phyloP scores from a whole-genome alignment of 2,797 vertebrate genomes.

The Falco concolor region DNA sequence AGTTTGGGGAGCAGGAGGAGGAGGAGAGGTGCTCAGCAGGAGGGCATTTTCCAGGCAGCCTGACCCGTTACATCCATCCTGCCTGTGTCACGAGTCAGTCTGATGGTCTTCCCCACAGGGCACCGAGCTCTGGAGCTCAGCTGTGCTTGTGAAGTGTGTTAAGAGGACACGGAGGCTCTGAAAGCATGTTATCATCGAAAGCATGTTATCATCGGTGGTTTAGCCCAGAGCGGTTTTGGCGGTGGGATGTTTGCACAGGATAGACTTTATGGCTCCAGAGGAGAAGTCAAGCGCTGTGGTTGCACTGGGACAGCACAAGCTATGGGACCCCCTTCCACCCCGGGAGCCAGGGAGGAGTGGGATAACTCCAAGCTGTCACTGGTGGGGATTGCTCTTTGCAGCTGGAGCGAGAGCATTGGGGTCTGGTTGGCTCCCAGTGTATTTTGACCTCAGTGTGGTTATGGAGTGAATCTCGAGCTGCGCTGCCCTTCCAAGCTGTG shows the following conservation, averaged over 20 bases:
- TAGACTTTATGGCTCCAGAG: not conserved
- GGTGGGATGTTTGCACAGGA: not conserved
- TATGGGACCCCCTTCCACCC: not conserved
- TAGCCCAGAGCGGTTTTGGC: not conserved
- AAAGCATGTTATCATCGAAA: accelerated
- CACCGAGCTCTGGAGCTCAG: not conserved
- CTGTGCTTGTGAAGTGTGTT: not conserved
- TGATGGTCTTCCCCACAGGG: not conserved
- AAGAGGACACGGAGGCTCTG: not conserved
- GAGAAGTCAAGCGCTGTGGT: accelerated
- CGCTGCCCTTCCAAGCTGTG: not conserved
- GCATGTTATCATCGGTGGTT: accelerated
- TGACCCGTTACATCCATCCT: not conserved
- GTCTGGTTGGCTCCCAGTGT: not conserved
- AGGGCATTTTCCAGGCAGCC: not conserved
- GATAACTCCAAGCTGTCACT: not conserved
- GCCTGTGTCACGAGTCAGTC: not conserved
- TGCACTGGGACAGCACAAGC: accelerated
- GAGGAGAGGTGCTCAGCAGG: not conserved
- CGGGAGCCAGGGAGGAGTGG: accelerated
- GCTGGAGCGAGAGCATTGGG: not conserved
- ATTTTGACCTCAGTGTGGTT: not conserved
- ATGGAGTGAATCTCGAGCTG: not conserved
- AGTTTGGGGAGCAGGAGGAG: not conserved
- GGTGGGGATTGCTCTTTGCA: not conserved